Base-by-base conservation (phyloP, 2,113 vertebrate genomes). In the Vireo altiloquus region DNA sequence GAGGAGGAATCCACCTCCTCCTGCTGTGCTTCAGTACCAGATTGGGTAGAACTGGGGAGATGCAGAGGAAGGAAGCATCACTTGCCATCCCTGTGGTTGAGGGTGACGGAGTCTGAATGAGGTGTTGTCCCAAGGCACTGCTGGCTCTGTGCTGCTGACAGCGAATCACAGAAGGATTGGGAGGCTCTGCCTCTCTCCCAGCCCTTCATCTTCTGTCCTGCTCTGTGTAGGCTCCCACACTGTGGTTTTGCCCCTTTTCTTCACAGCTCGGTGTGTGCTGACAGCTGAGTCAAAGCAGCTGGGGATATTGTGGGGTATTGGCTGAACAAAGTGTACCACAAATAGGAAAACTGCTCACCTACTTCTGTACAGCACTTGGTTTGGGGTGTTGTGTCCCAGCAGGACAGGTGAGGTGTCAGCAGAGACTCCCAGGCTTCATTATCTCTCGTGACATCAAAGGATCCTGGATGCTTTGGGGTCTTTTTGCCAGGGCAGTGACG, bases 31-130 rank as follows among this genome's bases (percentile, higher is more conserved):
- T 20, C 63, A 10, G 15, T 6, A 8, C 20, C 85, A 3, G 6
- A 50, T 44, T 22, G 53, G 47, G 61, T 18, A 23, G 31, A 49
- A 18, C 52, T 44, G 84, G 35, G 82, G 37, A 57, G 25, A 17
- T 24, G 30, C 37, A 68, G 63, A 68, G 31, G 31, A 84, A 31
- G 0, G 4, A 60, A 49, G 31, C 12, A 3, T 15, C 20, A 1
- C 28, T 25, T 37, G 46, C 42, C 52, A 61, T 77, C 15, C 2
- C 33, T 0, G 0, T 15, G 59, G 17, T 0, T 68, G 64, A 52
- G 27, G 40, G 50, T 60, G 71, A 35, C 28, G 20, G 37, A 33
- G 20, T 4, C 40, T 0, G 24, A 60, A 9, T 17, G 39, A 60
- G 17, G 24, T 7, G 9, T 10, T 75, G 39, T 37, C n/a, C 23